phyloP scores from a whole-genome alignment of 1,140 invertebrate species.

The Macrobrachium nipponense region DNA sequence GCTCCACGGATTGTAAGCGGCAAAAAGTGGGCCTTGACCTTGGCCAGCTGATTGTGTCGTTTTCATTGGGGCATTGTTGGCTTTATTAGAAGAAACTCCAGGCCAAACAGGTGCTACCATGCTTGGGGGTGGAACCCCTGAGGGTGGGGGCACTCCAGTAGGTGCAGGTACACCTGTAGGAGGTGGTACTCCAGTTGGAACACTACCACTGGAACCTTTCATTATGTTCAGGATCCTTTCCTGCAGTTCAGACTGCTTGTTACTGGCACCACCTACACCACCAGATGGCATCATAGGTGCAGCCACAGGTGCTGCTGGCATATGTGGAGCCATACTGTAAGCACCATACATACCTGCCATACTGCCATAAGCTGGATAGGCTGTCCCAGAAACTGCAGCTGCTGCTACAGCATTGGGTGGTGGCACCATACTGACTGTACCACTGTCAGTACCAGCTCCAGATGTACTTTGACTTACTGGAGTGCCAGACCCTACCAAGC shows the following conservation, averaged over 20 bases:
- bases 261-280: constrained; percentile 16
- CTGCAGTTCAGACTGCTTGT: constrained; percentile 49
- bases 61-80: constrained; percentile 21
- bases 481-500: constrained; percentile 37
- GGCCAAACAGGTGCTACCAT: constrained; percentile 56
- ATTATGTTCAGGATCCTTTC: constrained; percentile 55
- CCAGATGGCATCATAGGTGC: constrained; percentile 45
- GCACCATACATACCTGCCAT: constrained; percentile 39
- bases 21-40: constrained; percentile 49
- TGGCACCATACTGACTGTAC: neutral
- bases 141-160: constrained; percentile 53
- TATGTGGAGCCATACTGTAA: constrained; percentile 31
- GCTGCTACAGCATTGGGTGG: constrained; percentile 21
- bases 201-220: constrained; percentile 42
- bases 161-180: constrained; percentile 52
- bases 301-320: constrained; percentile 43
- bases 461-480: constrained; percentile 42
- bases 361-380: constrained; percentile 45
- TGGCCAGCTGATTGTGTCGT: constrained; percentile 22
- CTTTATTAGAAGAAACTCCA: constrained; percentile 30
- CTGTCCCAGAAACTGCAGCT: constrained; percentile 43
- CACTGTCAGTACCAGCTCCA: constrained; percentile 18
- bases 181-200: constrained; percentile 49
- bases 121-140: constrained; percentile 51
- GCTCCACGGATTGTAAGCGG: constrained; percentile 48